Evolutionary conservation across 2,888 invertebrate species (phyloP), one percentile per base, ranked within the genome.

Genomic region (Temnothorax ravouxi): DNA sequence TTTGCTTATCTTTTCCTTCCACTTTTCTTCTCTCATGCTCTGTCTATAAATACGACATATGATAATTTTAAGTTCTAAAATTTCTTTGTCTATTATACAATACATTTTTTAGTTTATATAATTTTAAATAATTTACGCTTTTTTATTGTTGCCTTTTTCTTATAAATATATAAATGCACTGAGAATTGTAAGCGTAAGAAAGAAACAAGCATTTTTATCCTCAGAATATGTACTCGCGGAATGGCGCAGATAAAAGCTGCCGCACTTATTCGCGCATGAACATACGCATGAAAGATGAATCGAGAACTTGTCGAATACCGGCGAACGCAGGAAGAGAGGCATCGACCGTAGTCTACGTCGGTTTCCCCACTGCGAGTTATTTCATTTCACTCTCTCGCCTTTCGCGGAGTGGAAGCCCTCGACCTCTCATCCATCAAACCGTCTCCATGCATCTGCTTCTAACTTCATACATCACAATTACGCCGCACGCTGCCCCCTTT

Each of bases 381-480:
- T 90, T 86, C 86, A 83, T 84, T 86, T 85, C 84, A 79, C 83
- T 82, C 84, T 66, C 87, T 80, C 86, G 84, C 85, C 89, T 89
- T 89, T 89, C 81, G 67, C 87, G 83, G 72, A 84, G 74, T 74
- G 74, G 75, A 75, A 84, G 74, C 72, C 66, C 82, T 82, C 88
- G 83, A 86, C 86, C 87, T 83, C 87, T 87, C 88, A 90, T 90
- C 88, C 88, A 90, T 90, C 90, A 90, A 89, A 87, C 75, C 84
- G 87, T 90, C 90, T 85, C 85, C 86, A 86, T 83, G 83, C 86
- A 87, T 87, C 90, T 89, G 87, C 87, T 85, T 86, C 88, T 86
- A 90, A 90, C 89, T 89, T 90, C 89, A 88, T 90, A 86, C 87
- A 90, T 90, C 89, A 89, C 90, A 89, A 90, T 90, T 90, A 89